Percentiles rank a stretch among this genome's conserved stretches.
These are phyloP conservation scores for Pelochelys cantorii DNA, from an alignment of 2,797 vertebrate species.

Conservation along the genomic window DNA sequence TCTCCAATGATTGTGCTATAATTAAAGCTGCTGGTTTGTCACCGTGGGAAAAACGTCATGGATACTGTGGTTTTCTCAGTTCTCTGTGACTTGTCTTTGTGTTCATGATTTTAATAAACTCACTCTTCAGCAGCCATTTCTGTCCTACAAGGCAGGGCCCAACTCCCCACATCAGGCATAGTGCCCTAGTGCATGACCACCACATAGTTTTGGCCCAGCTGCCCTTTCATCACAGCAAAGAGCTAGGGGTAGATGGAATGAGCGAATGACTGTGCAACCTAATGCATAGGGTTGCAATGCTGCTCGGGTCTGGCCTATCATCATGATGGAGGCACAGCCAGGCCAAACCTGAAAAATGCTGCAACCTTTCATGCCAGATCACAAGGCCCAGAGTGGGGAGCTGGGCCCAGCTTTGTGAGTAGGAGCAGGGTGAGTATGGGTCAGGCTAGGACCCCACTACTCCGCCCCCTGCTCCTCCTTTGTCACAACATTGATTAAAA, in stretches of 20 bases:
- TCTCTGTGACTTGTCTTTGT: not conserved
- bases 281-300: not conserved
- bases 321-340: not conserved
- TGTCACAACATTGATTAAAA: not conserved
- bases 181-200: not conserved
- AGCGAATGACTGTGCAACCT: not conserved
- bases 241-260: not conserved
- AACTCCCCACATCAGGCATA: not conserved
- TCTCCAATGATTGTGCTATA: not conserved
- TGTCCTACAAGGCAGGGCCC: not conserved
- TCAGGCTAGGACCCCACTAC: not conserved
- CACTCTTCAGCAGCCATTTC: not conserved
- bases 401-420: not conserved
- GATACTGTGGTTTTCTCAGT: too few relatives aligned
- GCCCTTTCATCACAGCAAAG: not conserved
- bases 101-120: not conserved
- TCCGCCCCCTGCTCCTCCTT: too few relatives aligned
- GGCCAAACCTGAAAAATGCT: not conserved
- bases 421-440: not conserved
- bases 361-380: not conserved
- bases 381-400: not conserved
- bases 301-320: not conserved
- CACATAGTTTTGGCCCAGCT: not conserved
- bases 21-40: not conserved
- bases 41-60: not conserved